A percentile compares a stretch with the other conserved stretches of the same genome.
phyloP scores from a whole-genome alignment of 2,888 invertebrate genomes.

The Mythimna vitellina region DNA sequence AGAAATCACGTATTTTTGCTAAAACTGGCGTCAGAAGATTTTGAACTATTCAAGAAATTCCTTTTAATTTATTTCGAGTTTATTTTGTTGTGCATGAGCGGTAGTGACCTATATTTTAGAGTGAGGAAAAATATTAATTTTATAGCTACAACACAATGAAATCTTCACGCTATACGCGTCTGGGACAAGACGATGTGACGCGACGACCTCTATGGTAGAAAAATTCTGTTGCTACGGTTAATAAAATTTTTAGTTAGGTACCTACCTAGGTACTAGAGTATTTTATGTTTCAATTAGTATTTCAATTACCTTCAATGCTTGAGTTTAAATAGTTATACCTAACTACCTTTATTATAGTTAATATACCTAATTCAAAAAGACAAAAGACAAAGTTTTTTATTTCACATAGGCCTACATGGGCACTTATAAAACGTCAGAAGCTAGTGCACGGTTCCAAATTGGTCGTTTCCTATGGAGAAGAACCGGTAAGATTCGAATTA shows the following conservation, averaged over 20 bases:
- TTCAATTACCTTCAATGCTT: not conserved
- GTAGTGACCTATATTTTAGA: conserved; percentile 39
- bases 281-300: conserved; percentile 6
- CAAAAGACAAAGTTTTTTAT: too few species aligned
- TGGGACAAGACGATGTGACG: conserved; percentile 8
- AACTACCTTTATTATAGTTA: too few species aligned
- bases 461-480: too few species aligned
- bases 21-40: conserved; percentile 60
- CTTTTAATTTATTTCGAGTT: conserved; percentile 35
- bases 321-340: too few species aligned
- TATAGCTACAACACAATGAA: not conserved
- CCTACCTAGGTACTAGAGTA: not conserved
- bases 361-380: too few species aligned
- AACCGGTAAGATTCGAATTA: too few species aligned
- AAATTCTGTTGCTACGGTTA: conserved; percentile 5
- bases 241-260: not conserved
- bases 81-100: conserved; percentile 16
- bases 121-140: conserved; percentile 1
- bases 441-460: too few species aligned
- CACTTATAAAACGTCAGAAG: too few species aligned
- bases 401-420: too few species aligned
- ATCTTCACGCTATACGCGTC: conserved; percentile 30
- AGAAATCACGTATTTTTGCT: conserved; percentile 75
- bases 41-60: conserved; percentile 49
- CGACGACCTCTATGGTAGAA: conserved; percentile 3